Evolutionary conservation across 2,113 vertebrate species (phyloP).

Genomic region (Sakesphorus luctuosus): DNA sequence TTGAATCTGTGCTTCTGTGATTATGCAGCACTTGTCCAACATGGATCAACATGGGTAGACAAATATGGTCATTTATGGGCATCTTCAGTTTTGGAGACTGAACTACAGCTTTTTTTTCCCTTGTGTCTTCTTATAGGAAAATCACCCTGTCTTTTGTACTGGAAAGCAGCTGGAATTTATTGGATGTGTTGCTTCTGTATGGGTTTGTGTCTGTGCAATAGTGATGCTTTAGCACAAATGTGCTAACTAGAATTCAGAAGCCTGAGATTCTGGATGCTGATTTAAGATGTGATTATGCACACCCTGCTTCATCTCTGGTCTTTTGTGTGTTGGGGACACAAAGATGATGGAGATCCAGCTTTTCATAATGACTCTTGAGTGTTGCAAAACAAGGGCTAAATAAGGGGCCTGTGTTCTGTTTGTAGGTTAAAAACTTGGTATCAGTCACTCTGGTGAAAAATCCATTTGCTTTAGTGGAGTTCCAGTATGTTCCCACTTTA

Average conservation of each 20-base stretch:
- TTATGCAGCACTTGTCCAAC: neutral
- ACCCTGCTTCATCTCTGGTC: neutral
- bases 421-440: neutral
- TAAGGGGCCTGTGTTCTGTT: neutral
- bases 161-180: neutral
- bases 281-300: neutral
- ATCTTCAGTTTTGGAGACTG: neutral
- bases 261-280: neutral
- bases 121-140: neutral
- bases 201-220: neutral
- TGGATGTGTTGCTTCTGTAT: neutral
- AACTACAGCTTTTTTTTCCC: neutral
- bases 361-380: neutral
- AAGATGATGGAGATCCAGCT: neutral
- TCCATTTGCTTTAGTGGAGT: neutral
- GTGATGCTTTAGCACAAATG: neutral
- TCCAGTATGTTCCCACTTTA: neutral
- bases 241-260: neutral
- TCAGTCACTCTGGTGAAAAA: neutral
- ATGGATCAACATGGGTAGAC: neutral
- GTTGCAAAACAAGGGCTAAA: neutral
- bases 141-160: neutral
- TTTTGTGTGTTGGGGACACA: fast-evolving
- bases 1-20: neutral
- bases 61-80: neutral